Base-by-base conservation (phyloP, 2,797 vertebrate genomes). In the Fistularia commersonii region DNA sequence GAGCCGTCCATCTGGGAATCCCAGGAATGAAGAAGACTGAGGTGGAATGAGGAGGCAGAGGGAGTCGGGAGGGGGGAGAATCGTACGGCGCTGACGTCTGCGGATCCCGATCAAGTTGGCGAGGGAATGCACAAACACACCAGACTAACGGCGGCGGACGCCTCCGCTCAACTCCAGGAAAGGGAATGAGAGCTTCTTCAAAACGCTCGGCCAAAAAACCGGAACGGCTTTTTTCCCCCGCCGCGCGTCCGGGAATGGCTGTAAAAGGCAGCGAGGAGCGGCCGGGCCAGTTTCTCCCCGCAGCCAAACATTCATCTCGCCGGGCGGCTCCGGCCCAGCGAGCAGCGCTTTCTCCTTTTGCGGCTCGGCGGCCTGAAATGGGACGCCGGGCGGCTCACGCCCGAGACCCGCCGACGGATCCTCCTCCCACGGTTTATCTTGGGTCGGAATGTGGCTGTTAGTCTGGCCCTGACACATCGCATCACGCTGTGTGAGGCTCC, bases 211-310 rank as follows among this genome's bases (percentile, higher is more conserved):
- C 11, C 23, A 57, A 45, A 60, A 40, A 66, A 62, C 40, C 63
- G 55, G 47, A 76, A 68, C 66, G 79, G 41, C n/a, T 9, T 46
- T 45, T 66, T 58, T 67, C 61, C 37, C 33, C 45, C 31, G 63
- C 67, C 46, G n/a, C 10, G 43, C 1, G 40, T 12, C 39, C 13
- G 43, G 46, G 51, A 56, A 86, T 77, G 51, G 37, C 90, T 89
- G 82, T 90, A 91, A 88, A 92, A 91, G 87, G 90, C 62, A 89
- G 89, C 59, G 51, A 52, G 57, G 63, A 71, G 59, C 56, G 47
- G 73, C 46, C 55, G 13, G 40, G 40, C 23, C 45, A 65, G 58
- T 58, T 57, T 41, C 72, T n/a, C 57, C 57, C 62, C 13, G 23
- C 64, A 79, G 64, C 54, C 74, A 84, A 84, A 81, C 83, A 80